Conservation (phyloP, 2,888 invertebrate genomes). For the Dyspetes luteomarginatus region DNA sequence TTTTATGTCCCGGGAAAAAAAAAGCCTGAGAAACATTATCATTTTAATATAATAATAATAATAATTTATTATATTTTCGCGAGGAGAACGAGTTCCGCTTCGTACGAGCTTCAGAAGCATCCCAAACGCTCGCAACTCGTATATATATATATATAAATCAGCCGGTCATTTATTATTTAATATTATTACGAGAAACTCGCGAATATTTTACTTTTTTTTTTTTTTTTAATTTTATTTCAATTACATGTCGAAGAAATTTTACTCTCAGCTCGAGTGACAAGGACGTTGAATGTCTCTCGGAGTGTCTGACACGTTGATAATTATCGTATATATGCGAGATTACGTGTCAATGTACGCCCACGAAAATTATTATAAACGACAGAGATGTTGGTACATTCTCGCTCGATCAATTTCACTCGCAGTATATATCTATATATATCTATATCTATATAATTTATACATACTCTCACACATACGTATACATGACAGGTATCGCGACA, state of each 20-base stretch:
- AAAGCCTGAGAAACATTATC: constrained; percentile 43
- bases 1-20: constrained; percentile 11
- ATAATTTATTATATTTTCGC: too few relatives aligned
- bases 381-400: neutral
- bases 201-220: constrained; percentile 2
- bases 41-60: constrained; percentile 32
- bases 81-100: constrained; percentile 65
- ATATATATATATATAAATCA: constrained; percentile 25
- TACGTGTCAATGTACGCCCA: constrained; percentile 25
- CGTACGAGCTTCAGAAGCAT: constrained; percentile 58
- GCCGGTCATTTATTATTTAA: neutral
- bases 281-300: constrained; percentile 18
- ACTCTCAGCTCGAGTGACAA: neutral
- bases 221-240: constrained; percentile 13
- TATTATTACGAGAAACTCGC: neutral
- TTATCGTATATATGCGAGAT: neutral
- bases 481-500: constrained; percentile 45
- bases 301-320: constrained; percentile 10
- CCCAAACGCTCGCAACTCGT: constrained; percentile 48
- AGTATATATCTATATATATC: constrained; percentile 59
- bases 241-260: constrained; percentile 12
- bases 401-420: constrained; percentile 27
- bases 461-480: constrained; percentile 47
- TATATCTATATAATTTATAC: too few relatives aligned
- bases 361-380: constrained; percentile 16